phyloP scores from a whole-genome alignment of 2,888 invertebrate species.

The Polymixis lichenea region DNA sequence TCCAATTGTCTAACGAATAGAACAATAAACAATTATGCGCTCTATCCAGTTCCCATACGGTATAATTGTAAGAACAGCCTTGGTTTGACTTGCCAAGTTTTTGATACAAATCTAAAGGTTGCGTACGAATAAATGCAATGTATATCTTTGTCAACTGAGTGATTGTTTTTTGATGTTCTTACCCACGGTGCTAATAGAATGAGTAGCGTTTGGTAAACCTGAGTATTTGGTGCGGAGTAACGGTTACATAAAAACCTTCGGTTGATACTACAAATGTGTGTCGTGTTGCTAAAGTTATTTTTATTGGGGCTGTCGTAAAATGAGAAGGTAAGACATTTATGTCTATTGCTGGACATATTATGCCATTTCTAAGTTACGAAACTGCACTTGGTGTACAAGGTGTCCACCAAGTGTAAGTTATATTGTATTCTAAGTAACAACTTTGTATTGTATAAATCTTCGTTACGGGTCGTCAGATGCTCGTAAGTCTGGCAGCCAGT shows the following conservation, averaged over 20 bases:
- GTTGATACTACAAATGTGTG: constrained; percentile 36
- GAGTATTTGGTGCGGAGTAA: constrained; percentile 53
- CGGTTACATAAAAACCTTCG: constrained; percentile 43
- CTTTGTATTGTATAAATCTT: no score
- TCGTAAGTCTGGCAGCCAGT: no score
- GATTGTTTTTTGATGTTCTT: constrained; percentile 60
- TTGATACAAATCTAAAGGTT: constrained; percentile 85
- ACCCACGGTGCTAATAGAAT: constrained; percentile 57
- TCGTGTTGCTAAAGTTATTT: constrained; percentile 39
- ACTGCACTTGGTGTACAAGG: no score
- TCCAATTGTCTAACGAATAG: constrained; percentile 74
- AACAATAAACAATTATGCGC: constrained; percentile 84
- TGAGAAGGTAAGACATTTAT: background rate
- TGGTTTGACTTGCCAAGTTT: constrained; percentile 79
- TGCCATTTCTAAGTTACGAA: no score
- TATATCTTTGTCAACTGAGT: constrained; percentile 63
- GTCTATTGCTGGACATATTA: no score
- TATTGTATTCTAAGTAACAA: no score
- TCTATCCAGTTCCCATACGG: constrained; percentile 80
- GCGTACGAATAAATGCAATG: constrained; percentile 74
- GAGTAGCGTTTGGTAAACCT: constrained; percentile 52
- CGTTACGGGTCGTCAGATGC: no score
- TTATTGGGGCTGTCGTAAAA: constrained; percentile 34
- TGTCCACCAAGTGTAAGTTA: no score
- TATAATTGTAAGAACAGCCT: constrained; percentile 84